Conservation (phyloP, 2,888 invertebrate species). For the Noctua janthina region DNA sequence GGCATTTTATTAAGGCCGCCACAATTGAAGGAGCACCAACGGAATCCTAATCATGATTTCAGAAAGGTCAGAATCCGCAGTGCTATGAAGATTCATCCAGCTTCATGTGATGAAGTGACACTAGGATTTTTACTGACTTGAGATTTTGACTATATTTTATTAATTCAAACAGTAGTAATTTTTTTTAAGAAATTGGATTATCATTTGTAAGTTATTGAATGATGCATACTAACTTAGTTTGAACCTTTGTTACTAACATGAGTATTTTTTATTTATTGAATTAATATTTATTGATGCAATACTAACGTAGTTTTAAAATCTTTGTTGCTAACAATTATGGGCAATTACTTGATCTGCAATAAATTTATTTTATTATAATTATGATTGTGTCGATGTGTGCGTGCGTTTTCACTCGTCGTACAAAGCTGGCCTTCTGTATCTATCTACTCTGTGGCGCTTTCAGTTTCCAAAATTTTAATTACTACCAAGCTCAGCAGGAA, state of each 20-base stretch:
- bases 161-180: not conserved
- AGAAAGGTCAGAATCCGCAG: too few species aligned
- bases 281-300: too few species aligned
- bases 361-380: not conserved
- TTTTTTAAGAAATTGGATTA: not conserved
- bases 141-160: not conserved
- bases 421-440: not conserved
- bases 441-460: not conserved
- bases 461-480: conserved; percentile 71
- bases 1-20: too few species aligned
- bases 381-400: not conserved
- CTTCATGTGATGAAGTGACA: not conserved
- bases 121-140: not conserved
- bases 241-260: too few species aligned
- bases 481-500: conserved; percentile 62
- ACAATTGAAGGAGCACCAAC: too few species aligned
- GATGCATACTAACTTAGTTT: too few species aligned
- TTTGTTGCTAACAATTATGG: too few species aligned
- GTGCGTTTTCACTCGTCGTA: not conserved
- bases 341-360: too few species aligned
- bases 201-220: too few species aligned
- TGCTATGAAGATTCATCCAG: not conserved
- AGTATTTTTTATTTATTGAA: too few species aligned
- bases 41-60: not conserved
- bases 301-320: too few species aligned